Base-by-base conservation (phyloP, 2,113 vertebrate genomes). In the Lontra canadensis region DNA sequence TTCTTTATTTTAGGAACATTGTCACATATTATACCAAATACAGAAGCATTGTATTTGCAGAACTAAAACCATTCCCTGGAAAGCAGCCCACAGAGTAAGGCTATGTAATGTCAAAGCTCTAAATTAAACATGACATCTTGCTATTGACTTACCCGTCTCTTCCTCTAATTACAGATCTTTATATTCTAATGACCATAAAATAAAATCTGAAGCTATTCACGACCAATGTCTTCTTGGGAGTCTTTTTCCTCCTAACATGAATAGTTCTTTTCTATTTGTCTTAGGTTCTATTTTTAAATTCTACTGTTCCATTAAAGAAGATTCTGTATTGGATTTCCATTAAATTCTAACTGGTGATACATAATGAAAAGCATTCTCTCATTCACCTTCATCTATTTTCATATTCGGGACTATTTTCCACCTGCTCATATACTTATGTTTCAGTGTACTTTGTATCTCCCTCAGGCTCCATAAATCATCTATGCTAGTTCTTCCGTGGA, bases 1-100 rank as follows among this genome's bases (percentile, higher is more conserved):
- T 69, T 42, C 21, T 73, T 59, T 39, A 26, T 73, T 96, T 94
- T 85, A 89, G 9, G 83, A 94, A 96, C 90, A 76, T 82, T 78
- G 34, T 49, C 15, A 88, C 29, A 80, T 31, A 86, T 47, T 63
- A 34, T 36, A 78, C 3, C 36, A 94, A 87, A 82, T 29, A 67
- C 55, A 82, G 25, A 89, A 88, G 0, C 4, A 91, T 93, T 88
- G 0, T 67, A 79, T 18, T 36, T 63, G 23, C 47, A 65, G 2
- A 93, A 69, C 44, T 91, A 23, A 93, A 74, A 59, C 31, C 4
- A 49, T 65, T 76, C 14, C 17, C 7, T 81, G 23, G 23, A 65
- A 95, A 97, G 29, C 3, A 81, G 44, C 11, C 29, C 92, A 47
- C 1, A 71, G 15, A 79, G 0, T 55, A 29, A 93, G 7, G 7